Base-by-base conservation (phyloP, 2,888 invertebrate species). In the Caenorhabditis imperialis region DNA sequence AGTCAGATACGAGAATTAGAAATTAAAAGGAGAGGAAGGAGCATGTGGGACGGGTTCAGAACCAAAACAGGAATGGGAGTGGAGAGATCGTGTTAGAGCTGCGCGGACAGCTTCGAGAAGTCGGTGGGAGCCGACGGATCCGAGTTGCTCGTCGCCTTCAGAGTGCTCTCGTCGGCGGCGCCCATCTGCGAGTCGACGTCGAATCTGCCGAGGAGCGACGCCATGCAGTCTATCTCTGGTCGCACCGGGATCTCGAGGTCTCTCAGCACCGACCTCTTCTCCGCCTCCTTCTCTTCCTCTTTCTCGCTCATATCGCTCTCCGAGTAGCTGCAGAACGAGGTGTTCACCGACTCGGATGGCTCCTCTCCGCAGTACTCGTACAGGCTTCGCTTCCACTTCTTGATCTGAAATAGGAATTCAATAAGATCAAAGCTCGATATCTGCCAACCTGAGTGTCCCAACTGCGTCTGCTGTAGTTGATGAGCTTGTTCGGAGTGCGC, bases 381-480 rank as follows among this genome's bases (percentile, higher is more conserved):
- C 23, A 86, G 73, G 8, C 78, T 72, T 22, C 79, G 73, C 69
- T 86, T 86, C 86, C 86, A 86, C 18, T 71, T 72, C 27, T 77
- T 75, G 8, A 82, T 60, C 79, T 82, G 47, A 12, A 80, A 53
- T n/a, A n/a, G n/a, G 33, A 14, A 40, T 14, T 25, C 14, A 20
- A 35, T 16, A n/a, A n/a, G n/a, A n/a, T n/a, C n/a, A n/a, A n/a
- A n/a, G n/a, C n/a, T n/a, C n/a, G n/a, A n/a, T n/a, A n/a, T n/a
- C 23, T 3, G 30, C 50, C 18, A 8, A 86, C 81, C 75, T 95
- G 91, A 27, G 93, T 92, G 89, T 98, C 97, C 93, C 95, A 98
- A 12, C 94, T 95, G 79, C 97, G 91, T 42, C 97, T 92, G 83
- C 95, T 95, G 89, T 94, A 95, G 89, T 95, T 94, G 25, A 91